A percentile compares a stretch with the other conserved stretches of the same genome.
Conservation (phyloP, 2,888 invertebrate species). For the Ochropleura leucogaster region DNA sequence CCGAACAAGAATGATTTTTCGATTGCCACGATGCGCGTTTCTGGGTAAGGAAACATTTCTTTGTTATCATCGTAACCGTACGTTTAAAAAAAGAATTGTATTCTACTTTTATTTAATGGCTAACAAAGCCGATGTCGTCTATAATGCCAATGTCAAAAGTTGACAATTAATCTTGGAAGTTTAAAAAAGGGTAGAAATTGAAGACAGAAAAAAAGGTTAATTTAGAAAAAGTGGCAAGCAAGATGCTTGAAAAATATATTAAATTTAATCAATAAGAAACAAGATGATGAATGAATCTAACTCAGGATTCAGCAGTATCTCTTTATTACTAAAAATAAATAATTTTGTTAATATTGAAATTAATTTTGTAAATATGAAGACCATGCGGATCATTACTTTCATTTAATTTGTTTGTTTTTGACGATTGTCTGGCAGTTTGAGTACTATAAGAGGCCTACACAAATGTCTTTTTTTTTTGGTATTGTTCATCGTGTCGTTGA, state of each 20-base stretch:
- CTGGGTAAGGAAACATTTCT: background rate
- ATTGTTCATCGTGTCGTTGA: no score
- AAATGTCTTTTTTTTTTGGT: no score
- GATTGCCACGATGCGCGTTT: conserved; percentile 7
- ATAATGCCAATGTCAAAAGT: no score
- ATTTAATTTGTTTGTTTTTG: no score
- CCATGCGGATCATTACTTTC: no score
- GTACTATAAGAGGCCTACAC: no score
- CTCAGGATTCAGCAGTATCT: background rate
- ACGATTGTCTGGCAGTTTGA: no score
- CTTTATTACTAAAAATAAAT: background rate
- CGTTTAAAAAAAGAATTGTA: background rate
- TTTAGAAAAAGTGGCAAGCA: background rate
- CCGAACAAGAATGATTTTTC: conserved; percentile 42
- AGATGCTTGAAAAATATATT: background rate
- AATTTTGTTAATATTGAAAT: no score
- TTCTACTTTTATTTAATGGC: no score
- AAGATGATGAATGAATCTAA: background rate
- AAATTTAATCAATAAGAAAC: background rate
- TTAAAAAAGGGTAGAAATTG: background rate
- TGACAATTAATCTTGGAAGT: no score
- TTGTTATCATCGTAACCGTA: background rate
- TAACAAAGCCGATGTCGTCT: no score
- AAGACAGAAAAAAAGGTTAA: background rate
- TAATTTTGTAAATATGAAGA: no score